Base-by-base conservation (phyloP, 2,888 invertebrate genomes). In the Ephialtes manifestator region DNA sequence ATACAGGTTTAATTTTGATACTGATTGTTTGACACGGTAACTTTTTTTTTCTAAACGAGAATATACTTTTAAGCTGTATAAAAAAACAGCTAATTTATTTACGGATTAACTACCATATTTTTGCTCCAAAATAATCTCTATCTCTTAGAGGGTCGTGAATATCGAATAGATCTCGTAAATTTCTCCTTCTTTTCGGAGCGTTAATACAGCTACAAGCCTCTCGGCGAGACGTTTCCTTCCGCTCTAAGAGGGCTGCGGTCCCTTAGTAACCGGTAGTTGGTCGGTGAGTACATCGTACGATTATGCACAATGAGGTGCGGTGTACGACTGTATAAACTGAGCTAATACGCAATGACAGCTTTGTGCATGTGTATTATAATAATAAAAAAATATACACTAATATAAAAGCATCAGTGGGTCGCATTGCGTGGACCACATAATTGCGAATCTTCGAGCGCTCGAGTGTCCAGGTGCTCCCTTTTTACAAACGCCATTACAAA, bases 391-490 rank as follows among this genome's bases (percentile, higher is more conserved):
- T 20, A 13, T 55, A 76, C 63, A 67, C 24, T 58, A 74, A n/a
- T 58, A 72, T 46, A 11, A 55, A 68, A 81, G 35, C 67, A 39
- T 70, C 67, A 5, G 51, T 15, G 46, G 39, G 31, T 58, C 48
- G 58, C 74, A n/a, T 28, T 76, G 31, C 53, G n/a, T 58, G 68
- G 55, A 55, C 46, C 13, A 46, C 43, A 88, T 90, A 89, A 92
- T 93, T 92, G 90, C 90, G 87, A 92, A 92, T 92, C 91, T 90
- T 89, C 89, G 87, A 75, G 88, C 51, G 86, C 78, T 91, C 90
- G 89, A 92, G 93, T 89, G 91, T 88, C 93, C 93, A 93, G 93
- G 93, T 93, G 93, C 28, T 82, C 80, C 51, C 43, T 15, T 31
- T 31, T 53, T 39, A 43, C 39, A 35, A 71, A 67, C 70, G 43